Base-by-base conservation (phyloP, 1,140 invertebrate species). In the Anastatus disparis region DNA sequence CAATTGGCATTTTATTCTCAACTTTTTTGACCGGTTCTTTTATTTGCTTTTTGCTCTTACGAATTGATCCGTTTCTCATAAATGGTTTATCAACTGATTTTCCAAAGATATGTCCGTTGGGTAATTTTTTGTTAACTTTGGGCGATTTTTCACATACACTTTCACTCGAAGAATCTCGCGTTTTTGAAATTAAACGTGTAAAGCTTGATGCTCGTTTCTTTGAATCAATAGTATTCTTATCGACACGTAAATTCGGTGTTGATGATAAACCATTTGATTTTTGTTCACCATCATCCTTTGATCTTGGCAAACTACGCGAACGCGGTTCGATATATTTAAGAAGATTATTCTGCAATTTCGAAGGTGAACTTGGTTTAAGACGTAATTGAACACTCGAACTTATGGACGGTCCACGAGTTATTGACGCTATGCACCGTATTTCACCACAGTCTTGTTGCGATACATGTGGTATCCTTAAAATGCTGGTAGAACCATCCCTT, bases 391-490 rank as follows among this genome's bases (percentile, higher is more conserved):
- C 72, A 13, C 75, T 69, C 13, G 75, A 76, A 48, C 81, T 82
- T 29, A 82, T 79, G 12, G 78, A 77, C 0, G 76, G 77, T 13
- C 77, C 76, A 17, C 77, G 72, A 4, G 72, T 72, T 0, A 78
- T 77, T 1, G 73, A 68, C 15, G 81, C 85, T 35, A 75, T 81
- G 74, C 87, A 88, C 24, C 82, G 79, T 26, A 88, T 79, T 17
- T 80, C 76, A 1, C 89, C 89, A n/a, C 83, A 85, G 73, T 89
- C 89, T 13, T 81, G 77, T 38, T 85, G 79, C 13, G 79, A 82
- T 35, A 89, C 86, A 26, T 83, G 80, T 15, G 77, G 74, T 75
- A 91, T 87, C 81, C 87, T 85, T 29, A 93, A 82, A 55, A 88
- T 86, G 67, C 82, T 84, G 26, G 86, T 85, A 71, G 87, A 84